Evolutionary conservation across 2,797 vertebrate species (phyloP).

Genomic region (Tachyglossus aculeatus): DNA sequence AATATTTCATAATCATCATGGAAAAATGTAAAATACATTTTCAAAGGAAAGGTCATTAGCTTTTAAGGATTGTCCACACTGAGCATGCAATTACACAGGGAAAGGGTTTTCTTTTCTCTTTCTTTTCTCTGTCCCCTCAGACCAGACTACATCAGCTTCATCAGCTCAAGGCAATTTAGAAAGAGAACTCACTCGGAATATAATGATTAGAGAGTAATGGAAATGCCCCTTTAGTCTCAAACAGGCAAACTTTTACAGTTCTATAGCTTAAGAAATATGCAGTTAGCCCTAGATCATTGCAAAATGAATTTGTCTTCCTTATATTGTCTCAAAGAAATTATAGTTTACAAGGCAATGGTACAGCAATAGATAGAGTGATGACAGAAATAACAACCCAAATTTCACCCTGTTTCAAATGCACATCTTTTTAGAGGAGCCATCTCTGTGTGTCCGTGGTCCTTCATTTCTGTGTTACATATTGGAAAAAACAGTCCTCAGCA

Average conservation of each 20-base stretch:
- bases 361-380: too few species aligned
- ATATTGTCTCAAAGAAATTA: not conserved
- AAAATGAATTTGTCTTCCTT: not conserved
- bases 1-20: constrained; percentile 46
- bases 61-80: constrained; percentile 7
- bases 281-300: not conserved
- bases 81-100: not conserved
- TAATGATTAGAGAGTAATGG: not conserved
- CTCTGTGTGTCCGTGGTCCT: not conserved
- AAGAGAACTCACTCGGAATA: not conserved
- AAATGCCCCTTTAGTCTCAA: fast-evolving
- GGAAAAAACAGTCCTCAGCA: not conserved
- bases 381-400: not conserved
- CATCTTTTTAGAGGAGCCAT: not conserved
- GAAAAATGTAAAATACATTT: constrained; percentile 32
- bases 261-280: too few species aligned
- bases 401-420: not conserved
- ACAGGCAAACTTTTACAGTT: not conserved
- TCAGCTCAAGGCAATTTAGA: not conserved
- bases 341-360: not conserved
- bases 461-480: not conserved
- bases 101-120: not conserved
- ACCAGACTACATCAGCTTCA: fast-evolving
- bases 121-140: not conserved
- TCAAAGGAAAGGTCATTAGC: constrained; percentile 22